Percentiles rank a stretch among this genome's conserved stretches.
Conservation (phyloP, 2,797 vertebrate genomes). For the Pantherophis alleghaniensis region DNA sequence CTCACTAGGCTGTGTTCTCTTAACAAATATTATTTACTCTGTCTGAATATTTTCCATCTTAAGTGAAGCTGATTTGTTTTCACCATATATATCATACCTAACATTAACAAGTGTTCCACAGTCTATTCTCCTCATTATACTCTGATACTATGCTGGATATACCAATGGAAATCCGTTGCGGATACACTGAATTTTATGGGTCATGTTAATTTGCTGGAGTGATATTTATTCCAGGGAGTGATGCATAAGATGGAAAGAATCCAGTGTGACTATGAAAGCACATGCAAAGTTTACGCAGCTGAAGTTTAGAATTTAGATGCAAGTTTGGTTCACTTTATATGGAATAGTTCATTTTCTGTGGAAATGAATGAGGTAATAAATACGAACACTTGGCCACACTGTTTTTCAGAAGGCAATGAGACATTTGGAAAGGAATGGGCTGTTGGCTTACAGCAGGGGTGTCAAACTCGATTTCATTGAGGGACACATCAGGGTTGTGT, state of each 20-base stretch:
- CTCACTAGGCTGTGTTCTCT: not conserved
- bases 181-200: constrained; percentile 50
- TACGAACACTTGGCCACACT: constrained; percentile 21
- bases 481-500: no score
- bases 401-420: constrained; percentile 49
- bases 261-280: constrained; percentile 50
- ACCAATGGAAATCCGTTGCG: constrained; percentile 52
- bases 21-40: constrained; percentile 17
- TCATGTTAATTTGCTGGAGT: constrained; percentile 51
- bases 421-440: constrained; percentile 37
- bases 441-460: constrained; percentile 39
- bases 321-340: constrained; percentile 55
- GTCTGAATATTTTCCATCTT: fast-evolving
- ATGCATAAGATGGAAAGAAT: constrained; percentile 65
- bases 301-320: constrained; percentile 62
- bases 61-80: constrained; percentile 9
- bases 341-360: constrained; percentile 57
- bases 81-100: not conserved
- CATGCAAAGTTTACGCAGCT: constrained; percentile 66
- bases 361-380: constrained; percentile 63
- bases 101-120: not conserved
- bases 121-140: constrained; percentile 35
- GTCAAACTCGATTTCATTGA: no score
- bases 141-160: constrained; percentile 41
- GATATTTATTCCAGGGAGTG: constrained; percentile 60